phyloP scores from a whole-genome alignment of 2,888 invertebrate species.

The Phlogophora meticulosa region DNA sequence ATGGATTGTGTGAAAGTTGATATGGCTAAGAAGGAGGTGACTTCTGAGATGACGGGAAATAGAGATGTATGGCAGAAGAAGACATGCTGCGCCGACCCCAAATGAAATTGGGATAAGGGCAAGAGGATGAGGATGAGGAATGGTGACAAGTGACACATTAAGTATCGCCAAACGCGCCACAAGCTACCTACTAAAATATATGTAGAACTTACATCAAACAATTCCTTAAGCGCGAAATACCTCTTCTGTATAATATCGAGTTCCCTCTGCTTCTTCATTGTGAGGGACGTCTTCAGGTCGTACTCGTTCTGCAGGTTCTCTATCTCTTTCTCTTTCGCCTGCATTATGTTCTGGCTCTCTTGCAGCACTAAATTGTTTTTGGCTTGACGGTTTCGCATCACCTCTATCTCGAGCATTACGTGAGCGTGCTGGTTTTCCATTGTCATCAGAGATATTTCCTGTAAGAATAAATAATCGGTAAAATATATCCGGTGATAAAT shows the following conservation, averaged over 20 bases:
- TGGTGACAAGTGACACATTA: too few relatives aligned
- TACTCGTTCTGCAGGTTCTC: constrained; percentile 78
- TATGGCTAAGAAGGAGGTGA: too few relatives aligned
- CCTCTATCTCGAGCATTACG: constrained; percentile 91
- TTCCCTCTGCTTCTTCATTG: constrained; percentile 84
- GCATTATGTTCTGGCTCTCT: constrained; percentile 75
- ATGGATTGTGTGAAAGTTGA: too few relatives aligned
- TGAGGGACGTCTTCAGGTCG: constrained; percentile 75
- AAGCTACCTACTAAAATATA: too few relatives aligned
- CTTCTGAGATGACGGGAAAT: too few relatives aligned
- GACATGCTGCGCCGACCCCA: too few relatives aligned
- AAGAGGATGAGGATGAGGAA: too few relatives aligned
- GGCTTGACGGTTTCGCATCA: constrained; percentile 82
- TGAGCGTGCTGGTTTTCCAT: constrained; percentile 92
- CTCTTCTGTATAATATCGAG: constrained; percentile 83
- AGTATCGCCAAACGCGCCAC: too few relatives aligned
- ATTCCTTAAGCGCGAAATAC: constrained; percentile 77
- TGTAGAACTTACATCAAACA: constrained; percentile 83
- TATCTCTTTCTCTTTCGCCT: constrained; percentile 81
- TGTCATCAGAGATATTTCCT: constrained; percentile 90
- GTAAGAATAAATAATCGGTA: constrained; percentile 10
- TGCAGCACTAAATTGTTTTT: constrained; percentile 80
- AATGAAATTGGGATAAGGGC: too few relatives aligned
- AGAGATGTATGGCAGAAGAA: too few relatives aligned
- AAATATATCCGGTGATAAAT: too few relatives aligned